Evolutionary conservation across 2,888 invertebrate species (phyloP).

Genomic region (Cataglyphis cursor): DNA sequence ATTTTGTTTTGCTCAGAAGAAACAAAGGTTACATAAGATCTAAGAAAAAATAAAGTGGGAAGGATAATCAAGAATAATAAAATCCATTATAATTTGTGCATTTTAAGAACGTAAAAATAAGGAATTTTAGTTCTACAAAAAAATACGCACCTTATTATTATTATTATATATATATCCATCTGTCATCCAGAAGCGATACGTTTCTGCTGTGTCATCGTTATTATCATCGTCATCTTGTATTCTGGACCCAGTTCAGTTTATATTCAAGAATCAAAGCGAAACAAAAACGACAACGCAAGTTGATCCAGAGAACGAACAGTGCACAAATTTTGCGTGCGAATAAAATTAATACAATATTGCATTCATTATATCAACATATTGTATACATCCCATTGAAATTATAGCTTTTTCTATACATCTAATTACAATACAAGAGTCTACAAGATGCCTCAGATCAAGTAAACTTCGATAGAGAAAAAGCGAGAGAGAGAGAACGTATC

Average conservation of each 20-base stretch:
- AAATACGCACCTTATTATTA: slow-evolving; percentile 46
- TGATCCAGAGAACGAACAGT: slow-evolving; percentile 75
- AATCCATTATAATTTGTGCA: slow-evolving; percentile 10
- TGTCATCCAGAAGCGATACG: slow-evolving; percentile 17
- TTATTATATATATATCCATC: slow-evolving; percentile 18
- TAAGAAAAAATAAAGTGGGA: background rate
- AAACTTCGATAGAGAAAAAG: background rate
- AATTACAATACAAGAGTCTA: background rate
- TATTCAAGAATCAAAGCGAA: slow-evolving; percentile 78
- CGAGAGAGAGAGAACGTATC: background rate
- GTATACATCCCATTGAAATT: background rate
- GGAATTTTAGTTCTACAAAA: slow-evolving; percentile 33
- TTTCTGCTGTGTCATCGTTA: slow-evolving; percentile 17
- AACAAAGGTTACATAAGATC: background rate
- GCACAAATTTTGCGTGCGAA: slow-evolving; percentile 67
- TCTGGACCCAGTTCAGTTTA: slow-evolving; percentile 23
- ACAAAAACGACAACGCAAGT: slow-evolving; percentile 81
- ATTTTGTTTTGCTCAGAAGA: slow-evolving; percentile 7
- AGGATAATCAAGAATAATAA: background rate
- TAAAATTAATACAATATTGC: slow-evolving; percentile 65
- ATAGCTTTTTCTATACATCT: background rate
- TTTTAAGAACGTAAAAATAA: slow-evolving; percentile 18
- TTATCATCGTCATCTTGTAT: slow-evolving; percentile 20
- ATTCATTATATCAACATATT: slow-evolving; percentile 31
- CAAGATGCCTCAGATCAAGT: background rate